Evolutionary conservation across 2,797 vertebrate species (phyloP).

Genomic region (Erethizon dorsatum): DNA sequence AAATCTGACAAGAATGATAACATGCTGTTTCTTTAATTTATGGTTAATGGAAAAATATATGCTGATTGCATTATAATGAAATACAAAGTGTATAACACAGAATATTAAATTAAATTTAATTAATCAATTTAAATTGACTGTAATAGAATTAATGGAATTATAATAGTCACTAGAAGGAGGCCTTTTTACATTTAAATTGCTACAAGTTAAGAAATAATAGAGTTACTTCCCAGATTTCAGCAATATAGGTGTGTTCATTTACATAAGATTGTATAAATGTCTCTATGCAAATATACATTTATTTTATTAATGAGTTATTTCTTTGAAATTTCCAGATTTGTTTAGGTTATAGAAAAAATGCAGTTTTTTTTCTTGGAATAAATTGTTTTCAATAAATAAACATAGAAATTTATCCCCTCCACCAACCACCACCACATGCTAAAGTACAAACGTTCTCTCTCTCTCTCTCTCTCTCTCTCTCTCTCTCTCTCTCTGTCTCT

Average conservation of each 20-base stretch:
- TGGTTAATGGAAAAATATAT: slow-evolving; percentile 67
- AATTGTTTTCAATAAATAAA: slow-evolving; percentile 28
- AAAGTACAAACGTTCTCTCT: not conserved
- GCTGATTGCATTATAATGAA: slow-evolving; percentile 71
- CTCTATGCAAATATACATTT: not conserved
- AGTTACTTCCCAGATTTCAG: slow-evolving; percentile 32
- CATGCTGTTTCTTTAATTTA: slow-evolving; percentile 72
- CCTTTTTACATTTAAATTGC: slow-evolving; percentile 62
- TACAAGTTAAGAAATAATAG: slow-evolving; percentile 44
- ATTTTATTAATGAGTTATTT: slow-evolving; percentile 43
- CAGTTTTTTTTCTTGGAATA: not conserved
- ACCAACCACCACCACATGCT: too few relatives aligned
- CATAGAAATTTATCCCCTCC: not conserved
- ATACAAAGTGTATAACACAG: slow-evolving; percentile 64
- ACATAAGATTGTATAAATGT: slow-evolving; percentile 7
- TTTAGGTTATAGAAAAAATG: not conserved
- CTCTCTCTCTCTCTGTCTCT: not conserved
- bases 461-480: not conserved
- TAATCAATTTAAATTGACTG: slow-evolving; percentile 72
- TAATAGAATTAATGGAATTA: slow-evolving; percentile 71
- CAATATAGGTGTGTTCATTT: slow-evolving; percentile 28
- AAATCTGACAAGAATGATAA: slow-evolving; percentile 71
- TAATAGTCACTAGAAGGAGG: slow-evolving; percentile 23
- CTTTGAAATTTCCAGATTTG: slow-evolving; percentile 29
- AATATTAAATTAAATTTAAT: slow-evolving; percentile 70